phyloP scores from a whole-genome alignment of 92 coral and sea anemone species.

The Phenganax marumi region DNA sequence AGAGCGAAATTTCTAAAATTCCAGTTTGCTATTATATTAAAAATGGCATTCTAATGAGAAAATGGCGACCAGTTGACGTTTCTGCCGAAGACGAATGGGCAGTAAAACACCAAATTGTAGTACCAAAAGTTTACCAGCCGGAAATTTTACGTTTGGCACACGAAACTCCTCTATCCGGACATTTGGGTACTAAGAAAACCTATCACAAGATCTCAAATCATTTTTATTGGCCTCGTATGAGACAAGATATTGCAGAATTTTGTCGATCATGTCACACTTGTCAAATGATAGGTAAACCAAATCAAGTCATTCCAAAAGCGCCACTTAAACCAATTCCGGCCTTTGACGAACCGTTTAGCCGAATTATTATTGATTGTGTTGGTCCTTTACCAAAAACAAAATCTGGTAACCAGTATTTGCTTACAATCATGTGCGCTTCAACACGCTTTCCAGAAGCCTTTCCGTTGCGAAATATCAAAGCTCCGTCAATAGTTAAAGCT shows the following conservation, averaged over 20 bases:
- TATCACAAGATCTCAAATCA: too few relatives aligned
- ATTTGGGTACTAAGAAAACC: constrained; percentile 59
- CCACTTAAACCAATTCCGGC: too few relatives aligned
- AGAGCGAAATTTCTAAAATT: constrained; percentile 42
- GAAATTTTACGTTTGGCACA: constrained; percentile 54
- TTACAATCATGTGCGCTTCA: too few relatives aligned
- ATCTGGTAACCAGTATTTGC: too few relatives aligned
- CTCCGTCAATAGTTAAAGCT: constrained; percentile 50
- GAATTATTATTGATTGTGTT: constrained; percentile 51
- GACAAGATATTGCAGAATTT: constrained; percentile 45
- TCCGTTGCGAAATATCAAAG: constrained; percentile 56
- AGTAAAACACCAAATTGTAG: constrained; percentile 55
- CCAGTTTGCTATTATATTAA: too few relatives aligned
- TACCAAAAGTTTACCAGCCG: constrained; percentile 36
- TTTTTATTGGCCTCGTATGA: too few relatives aligned
- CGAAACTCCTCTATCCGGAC: constrained; percentile 60
- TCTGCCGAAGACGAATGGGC: too few relatives aligned
- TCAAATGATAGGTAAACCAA: constrained; percentile 49
- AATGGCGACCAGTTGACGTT: constrained; percentile 52
- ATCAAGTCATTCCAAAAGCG: constrained; percentile 56
- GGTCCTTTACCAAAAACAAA: constrained; percentile 60
- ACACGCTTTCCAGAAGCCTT: constrained; percentile 47
- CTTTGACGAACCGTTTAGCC: constrained; percentile 57
- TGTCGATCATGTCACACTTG: constrained; percentile 56
- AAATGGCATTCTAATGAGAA: too few relatives aligned